A percentile compares a stretch with the other conserved stretches of the same genome.
Conservation (phyloP, 2,888 invertebrate genomes). For the Tinea semifulvella region DNA sequence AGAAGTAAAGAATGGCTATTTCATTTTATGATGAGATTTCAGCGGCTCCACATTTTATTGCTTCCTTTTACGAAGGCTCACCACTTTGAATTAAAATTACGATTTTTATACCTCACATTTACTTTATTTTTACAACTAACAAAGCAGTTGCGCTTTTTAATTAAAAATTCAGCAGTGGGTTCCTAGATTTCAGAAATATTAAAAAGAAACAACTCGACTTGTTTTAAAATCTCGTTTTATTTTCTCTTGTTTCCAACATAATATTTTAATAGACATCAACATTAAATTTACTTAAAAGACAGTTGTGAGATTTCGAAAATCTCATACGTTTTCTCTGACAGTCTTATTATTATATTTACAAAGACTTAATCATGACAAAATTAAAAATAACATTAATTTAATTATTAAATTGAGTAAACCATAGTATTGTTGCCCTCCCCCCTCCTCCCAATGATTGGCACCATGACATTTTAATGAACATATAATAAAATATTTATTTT, state of each 20-base stretch:
- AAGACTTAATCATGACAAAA: not conserved
- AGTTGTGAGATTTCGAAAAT: conserved; percentile 13
- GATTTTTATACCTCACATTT: not conserved
- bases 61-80: not conserved
- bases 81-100: not conserved
- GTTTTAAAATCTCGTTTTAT: not conserved
- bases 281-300: conserved; percentile 11
- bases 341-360: conserved; percentile 33
- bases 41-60: not conserved
- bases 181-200: not conserved
- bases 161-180: not conserved
- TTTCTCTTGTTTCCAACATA: conserved; percentile 3
- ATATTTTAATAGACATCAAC: conserved; percentile 10
- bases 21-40: not conserved
- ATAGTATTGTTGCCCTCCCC: not conserved
- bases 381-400: not conserved
- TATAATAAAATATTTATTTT: too few species aligned
- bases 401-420: not conserved
- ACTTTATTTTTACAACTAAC: not conserved
- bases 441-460: not conserved
- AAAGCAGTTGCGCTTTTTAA: not conserved
- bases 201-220: not conserved
- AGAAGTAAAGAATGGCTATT: too few species aligned
- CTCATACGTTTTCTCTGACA: conserved; percentile 28
- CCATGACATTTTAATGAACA: not conserved